phyloP scores from a whole-genome alignment of 1,140 invertebrate species.

The Mesaphorura yosii region DNA sequence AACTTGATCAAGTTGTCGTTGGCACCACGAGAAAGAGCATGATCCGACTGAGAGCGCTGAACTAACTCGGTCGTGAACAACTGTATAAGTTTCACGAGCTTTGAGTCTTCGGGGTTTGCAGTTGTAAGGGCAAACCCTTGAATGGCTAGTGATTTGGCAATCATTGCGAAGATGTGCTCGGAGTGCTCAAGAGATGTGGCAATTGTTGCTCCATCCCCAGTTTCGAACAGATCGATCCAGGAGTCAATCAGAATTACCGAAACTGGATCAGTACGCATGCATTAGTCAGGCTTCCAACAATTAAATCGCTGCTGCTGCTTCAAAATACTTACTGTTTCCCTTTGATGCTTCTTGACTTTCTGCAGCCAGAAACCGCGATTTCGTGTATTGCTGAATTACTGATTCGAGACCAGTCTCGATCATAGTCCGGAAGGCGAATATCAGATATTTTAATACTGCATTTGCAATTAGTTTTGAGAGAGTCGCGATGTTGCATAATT shows the following conservation, averaged over 20 bases:
- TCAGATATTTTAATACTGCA: slow-evolving; percentile 27
- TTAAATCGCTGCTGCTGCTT: too few species aligned
- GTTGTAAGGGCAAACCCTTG: slow-evolving; percentile 18
- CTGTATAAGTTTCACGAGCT: slow-evolving; percentile 25
- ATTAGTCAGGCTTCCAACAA: too few species aligned
- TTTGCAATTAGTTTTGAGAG: slow-evolving; percentile 22
- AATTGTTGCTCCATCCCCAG: slow-evolving; percentile 28
- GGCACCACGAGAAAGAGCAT: slow-evolving; percentile 18
- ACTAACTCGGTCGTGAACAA: slow-evolving; percentile 27
- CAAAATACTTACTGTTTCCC: too few species aligned
- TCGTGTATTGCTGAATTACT: slow-evolving; percentile 26
- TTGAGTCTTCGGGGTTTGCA: slow-evolving; percentile 24
- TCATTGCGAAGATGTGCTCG: slow-evolving; percentile 25
- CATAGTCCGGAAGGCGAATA: slow-evolving; percentile 28
- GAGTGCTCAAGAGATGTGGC: slow-evolving; percentile 28
- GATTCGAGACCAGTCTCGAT: slow-evolving; percentile 21
- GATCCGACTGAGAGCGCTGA: slow-evolving; percentile 26
- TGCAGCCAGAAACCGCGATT: slow-evolving; percentile 17
- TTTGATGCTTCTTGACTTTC: slow-evolving; percentile 6
- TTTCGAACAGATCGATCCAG: slow-evolving; percentile 31
- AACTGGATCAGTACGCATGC: slow-evolving; percentile 22
- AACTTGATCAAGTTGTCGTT: slow-evolving; percentile 25
- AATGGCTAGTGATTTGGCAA: slow-evolving; percentile 29
- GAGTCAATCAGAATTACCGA: slow-evolving; percentile 25
- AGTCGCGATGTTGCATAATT: slow-evolving; percentile 24